Evolutionary conservation across 1,140 invertebrate genomes (phyloP).

Genomic region (Stegodyphus mimosarum): DNA sequence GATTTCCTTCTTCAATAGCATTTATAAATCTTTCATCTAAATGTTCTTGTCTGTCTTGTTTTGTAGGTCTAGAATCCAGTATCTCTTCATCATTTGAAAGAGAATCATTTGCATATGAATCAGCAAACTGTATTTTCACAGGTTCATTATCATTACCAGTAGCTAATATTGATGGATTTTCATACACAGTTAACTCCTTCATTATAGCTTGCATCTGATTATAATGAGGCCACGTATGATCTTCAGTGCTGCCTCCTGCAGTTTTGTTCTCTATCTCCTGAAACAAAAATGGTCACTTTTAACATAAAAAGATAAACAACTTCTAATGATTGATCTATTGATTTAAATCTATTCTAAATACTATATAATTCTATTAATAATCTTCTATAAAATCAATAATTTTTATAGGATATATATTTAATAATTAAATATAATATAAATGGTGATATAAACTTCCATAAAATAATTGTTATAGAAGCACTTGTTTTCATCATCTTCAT

Average conservation of each 20-base stretch:
- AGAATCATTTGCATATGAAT: background rate
- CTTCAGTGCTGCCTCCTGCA: background rate
- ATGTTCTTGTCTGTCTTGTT: background rate
- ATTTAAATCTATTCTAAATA: no score
- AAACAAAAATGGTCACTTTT: background rate
- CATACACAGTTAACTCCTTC: background rate
- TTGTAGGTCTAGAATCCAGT: background rate
- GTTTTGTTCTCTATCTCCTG: constrained; percentile 1
- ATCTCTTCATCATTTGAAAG: background rate
- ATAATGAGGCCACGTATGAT: background rate
- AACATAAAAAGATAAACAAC: background rate
- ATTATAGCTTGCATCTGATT: constrained; percentile 2
- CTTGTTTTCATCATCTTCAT: no score
- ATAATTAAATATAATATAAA: no score
- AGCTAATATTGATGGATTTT: constrained; percentile 3
- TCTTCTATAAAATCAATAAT: no score
- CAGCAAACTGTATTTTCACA: background rate
- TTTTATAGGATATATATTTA: no score
- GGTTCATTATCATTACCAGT: background rate
- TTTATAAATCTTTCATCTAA: background rate
- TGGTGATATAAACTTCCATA: no score
- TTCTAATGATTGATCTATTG: no score
- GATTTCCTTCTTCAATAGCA: constrained; percentile 5
- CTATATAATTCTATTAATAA: no score
- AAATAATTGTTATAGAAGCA: no score